Conservation (phyloP, 2,113 vertebrate species). For the Perca schrenkii region DNA sequence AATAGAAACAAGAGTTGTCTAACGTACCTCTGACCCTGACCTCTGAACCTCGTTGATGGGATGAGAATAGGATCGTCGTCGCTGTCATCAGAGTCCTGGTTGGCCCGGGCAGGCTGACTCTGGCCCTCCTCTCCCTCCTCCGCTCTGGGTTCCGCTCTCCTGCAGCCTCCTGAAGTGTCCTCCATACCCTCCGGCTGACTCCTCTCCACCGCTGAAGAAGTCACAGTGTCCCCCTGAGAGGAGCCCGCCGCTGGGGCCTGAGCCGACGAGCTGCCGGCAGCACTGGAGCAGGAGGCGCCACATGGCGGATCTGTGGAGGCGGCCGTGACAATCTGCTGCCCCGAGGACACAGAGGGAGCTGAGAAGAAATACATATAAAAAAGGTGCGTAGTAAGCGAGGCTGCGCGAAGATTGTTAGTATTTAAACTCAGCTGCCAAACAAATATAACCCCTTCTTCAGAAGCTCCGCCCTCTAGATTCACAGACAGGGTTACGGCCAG, state of each 20-base stretch:
- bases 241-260: slow-evolving; percentile 28
- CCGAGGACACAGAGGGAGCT: slow-evolving; percentile 31
- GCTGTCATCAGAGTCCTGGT: slow-evolving; percentile 95
- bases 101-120: slow-evolving; percentile 82
- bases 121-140: slow-evolving; percentile 66
- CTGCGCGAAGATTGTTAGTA: too few relatives aligned
- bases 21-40: slow-evolving; percentile 93
- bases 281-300: slow-evolving; percentile 62
- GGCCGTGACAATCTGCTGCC: slow-evolving; percentile 26
- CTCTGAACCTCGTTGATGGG: slow-evolving; percentile 90
- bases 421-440: too few relatives aligned
- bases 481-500: too few relatives aligned
- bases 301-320: slow-evolving; percentile 40
- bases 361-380: background rate
- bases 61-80: slow-evolving; percentile 96
- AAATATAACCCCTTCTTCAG: too few relatives aligned
- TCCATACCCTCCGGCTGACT: slow-evolving; percentile 58
- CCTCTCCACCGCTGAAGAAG: slow-evolving; percentile 30
- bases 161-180: slow-evolving; percentile 72
- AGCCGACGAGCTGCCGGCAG: slow-evolving; percentile 11
- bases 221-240: slow-evolving; percentile 5
- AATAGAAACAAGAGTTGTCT: background rate
- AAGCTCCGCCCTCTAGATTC: too few relatives aligned
- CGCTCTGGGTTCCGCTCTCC: slow-evolving; percentile 69
- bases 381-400: too few relatives aligned